Conservation (phyloP, 2,888 invertebrate species). For the Siphonodentalium dalli region DNA sequence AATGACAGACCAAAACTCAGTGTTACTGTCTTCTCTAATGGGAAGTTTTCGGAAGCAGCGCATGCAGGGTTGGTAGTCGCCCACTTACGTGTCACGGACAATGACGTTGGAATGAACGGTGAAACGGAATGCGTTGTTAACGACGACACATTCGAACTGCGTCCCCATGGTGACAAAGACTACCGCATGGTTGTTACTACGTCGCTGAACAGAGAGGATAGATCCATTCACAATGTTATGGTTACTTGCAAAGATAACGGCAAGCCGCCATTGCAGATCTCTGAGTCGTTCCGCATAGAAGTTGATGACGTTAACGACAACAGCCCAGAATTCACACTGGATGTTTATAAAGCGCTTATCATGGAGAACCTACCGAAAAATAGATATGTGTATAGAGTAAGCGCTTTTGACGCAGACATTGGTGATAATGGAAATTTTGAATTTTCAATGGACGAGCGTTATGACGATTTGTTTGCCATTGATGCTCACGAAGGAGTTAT, state of each 20-base stretch:
- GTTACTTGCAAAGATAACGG: conserved; percentile 39
- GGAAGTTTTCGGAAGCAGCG: conserved; percentile 43
- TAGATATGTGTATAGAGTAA: conserved; percentile 34
- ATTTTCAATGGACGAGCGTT: conserved; percentile 55
- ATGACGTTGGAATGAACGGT: conserved; percentile 49
- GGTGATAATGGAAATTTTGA: conserved; percentile 41
- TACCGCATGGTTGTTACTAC: conserved; percentile 41
- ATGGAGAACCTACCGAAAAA: conserved; percentile 44
- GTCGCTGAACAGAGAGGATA: conserved; percentile 33
- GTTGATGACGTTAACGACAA: conserved; percentile 91
- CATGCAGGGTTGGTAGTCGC: conserved; percentile 50
- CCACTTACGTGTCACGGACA: conserved; percentile 43
- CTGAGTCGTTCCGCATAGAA: conserved; percentile 34
- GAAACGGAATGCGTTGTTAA: conserved; percentile 40
- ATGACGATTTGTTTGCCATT: conserved; percentile 34
- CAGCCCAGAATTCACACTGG: conserved; percentile 78
- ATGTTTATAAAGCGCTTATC: conserved; percentile 34
- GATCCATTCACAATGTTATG: conserved; percentile 27
- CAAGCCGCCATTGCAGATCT: conserved; percentile 32
- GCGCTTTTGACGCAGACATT: conserved; percentile 38
- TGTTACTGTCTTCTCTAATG: conserved; percentile 42
- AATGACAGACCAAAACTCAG: conserved; percentile 84
- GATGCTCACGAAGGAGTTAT: conserved; percentile 75
- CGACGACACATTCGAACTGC: conserved; percentile 39
- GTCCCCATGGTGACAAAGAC: conserved; percentile 40